Conservation (phyloP, 2,888 invertebrate genomes). For the Theretra japonica region DNA sequence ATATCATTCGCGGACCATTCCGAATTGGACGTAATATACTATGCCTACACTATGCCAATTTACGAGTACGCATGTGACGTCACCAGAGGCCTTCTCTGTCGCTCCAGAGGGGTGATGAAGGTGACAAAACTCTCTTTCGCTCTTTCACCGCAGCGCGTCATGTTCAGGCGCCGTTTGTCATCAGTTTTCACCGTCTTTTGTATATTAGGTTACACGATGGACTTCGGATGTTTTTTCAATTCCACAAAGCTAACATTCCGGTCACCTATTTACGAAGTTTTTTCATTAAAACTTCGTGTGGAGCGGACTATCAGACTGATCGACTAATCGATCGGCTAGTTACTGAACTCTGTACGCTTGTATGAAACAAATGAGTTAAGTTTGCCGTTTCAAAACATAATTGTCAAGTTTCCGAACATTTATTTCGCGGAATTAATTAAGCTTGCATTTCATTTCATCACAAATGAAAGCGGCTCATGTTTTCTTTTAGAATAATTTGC, state of each 20-base stretch:
- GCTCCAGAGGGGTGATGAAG: conserved; percentile 7
- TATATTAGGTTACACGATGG: conserved; percentile 23
- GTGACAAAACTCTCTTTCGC: conserved; percentile 18
- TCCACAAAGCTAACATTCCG: conserved; percentile 9
- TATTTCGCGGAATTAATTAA: conserved; percentile 14
- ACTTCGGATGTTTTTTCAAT: neutral
- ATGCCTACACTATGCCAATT: conserved; percentile 31
- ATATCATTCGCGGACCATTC: conserved; percentile 9
- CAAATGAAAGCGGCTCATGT: conserved; percentile 14
- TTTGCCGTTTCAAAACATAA: conserved; percentile 10
- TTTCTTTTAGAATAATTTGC: conserved; percentile 10
- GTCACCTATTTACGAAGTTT: conserved; percentile 20
- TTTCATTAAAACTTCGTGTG: neutral
- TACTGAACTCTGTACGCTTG: neutral
- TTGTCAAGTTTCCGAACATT: neutral
- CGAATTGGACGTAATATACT: conserved; percentile 19
- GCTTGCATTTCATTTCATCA: conserved; percentile 12
- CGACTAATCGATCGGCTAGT: neutral
- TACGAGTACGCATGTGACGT: conserved; percentile 40
- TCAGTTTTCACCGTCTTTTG: conserved; percentile 17
- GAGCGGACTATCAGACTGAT: too few species aligned
- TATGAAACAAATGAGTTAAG: neutral
- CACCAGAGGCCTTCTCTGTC: conserved; percentile 30
- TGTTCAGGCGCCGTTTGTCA: conserved; percentile 42
- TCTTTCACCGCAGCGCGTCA: conserved; percentile 38